These are phyloP conservation scores for Heliconius ismenius DNA, from an alignment of 2,888 invertebrate genomes.

Conservation along the genomic window DNA sequence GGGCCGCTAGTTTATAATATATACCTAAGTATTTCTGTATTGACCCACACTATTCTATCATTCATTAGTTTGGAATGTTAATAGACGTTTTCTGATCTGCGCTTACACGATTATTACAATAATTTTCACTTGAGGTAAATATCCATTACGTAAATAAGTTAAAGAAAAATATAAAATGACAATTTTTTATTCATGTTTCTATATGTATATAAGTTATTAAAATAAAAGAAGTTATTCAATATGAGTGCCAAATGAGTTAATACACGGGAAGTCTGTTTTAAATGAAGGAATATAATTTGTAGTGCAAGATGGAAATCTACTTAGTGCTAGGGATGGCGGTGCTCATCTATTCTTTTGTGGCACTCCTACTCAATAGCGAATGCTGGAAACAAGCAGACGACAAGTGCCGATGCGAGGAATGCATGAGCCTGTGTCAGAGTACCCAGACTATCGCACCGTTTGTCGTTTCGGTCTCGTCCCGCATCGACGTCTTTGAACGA, in stretches of 20 bases:
- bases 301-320: conserved; percentile 68
- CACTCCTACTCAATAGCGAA: conserved; percentile 62
- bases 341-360: conserved; percentile 65
- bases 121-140: conserved; percentile 11
- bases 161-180: not conserved
- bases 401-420: conserved; percentile 73
- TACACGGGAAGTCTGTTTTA: conserved; percentile 7
- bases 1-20: no score
- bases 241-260: conserved; percentile 34
- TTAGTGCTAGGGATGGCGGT: conserved; percentile 71
- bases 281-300: conserved; percentile 9
- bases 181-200: not conserved
- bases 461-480: conserved; percentile 61
- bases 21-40: no score
- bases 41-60: no score
- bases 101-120: not conserved
- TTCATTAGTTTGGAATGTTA: no score
- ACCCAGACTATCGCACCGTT: conserved; percentile 50
- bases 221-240: not conserved
- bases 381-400: conserved; percentile 64
- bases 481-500: conserved; percentile 57
- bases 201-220: conserved; percentile 12
- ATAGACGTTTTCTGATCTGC: no score
- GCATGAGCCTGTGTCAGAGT: conserved; percentile 58
- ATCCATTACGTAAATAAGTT: conserved; percentile 23